phyloP scores from a whole-genome alignment of 2,888 invertebrate genomes.

The Pinctada fucata region DNA sequence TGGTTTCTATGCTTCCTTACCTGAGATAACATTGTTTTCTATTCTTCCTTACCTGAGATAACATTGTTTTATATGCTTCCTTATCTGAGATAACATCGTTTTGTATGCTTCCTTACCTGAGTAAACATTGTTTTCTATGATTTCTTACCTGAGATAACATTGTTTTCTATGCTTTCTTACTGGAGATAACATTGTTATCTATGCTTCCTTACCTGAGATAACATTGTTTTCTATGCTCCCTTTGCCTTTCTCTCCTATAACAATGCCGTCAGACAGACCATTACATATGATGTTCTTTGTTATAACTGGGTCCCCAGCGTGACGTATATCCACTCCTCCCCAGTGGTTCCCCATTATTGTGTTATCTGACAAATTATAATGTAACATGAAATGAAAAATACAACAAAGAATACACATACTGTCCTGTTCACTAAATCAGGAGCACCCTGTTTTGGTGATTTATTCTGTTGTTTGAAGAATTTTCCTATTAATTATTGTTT shows the following conservation, averaged over 20 bases:
- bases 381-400: not conserved
- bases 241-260: conserved; percentile 67
- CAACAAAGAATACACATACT: not conserved
- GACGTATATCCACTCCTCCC: conserved; percentile 72
- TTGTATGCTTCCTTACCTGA: too few species aligned
- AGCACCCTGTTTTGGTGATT: too few species aligned
- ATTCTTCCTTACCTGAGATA: too few species aligned
- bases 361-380: conserved; percentile 57
- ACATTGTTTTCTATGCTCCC: conserved; percentile 69
- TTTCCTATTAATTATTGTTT: too few species aligned
- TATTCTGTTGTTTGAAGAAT: too few species aligned
- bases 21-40: too few species aligned
- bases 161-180: conserved; percentile 22
- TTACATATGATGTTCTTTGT: conserved; percentile 67
- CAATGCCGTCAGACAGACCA: conserved; percentile 71
- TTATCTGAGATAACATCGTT: too few species aligned
- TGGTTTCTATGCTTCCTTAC: too few species aligned
- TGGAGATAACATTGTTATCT: too few species aligned
- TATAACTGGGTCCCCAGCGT: conserved; percentile 67
- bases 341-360: conserved; percentile 71
- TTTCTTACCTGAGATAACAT: conserved; percentile 27
- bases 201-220: conserved; percentile 60
- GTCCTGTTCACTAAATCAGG: not conserved
- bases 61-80: too few species aligned
- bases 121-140: too few species aligned